Conservation (phyloP, 2,797 vertebrate genomes). For the Chelon labrosus region DNA sequence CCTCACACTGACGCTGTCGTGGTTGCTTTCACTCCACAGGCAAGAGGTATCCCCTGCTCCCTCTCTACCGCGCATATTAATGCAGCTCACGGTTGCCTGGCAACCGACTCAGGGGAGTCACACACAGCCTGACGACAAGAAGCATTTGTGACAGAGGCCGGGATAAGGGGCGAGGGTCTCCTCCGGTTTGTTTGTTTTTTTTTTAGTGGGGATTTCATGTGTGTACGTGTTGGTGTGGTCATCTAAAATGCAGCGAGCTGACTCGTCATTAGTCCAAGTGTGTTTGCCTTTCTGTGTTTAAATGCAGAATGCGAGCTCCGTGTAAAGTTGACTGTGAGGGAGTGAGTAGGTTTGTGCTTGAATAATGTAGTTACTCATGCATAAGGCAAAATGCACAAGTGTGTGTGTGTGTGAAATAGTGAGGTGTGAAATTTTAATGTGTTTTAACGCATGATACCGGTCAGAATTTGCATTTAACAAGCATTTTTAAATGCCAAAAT, state of each 20-base stretch:
- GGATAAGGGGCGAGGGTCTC: slow-evolving; percentile 73
- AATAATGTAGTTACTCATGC: slow-evolving; percentile 4
- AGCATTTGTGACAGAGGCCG: slow-evolving; percentile 80
- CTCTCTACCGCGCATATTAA: slow-evolving; percentile 88
- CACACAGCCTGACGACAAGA: slow-evolving; percentile 76
- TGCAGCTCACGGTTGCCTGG: slow-evolving; percentile 88
- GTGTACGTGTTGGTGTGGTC: not conserved
- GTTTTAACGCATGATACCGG: not conserved
- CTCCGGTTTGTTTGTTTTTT: slow-evolving; percentile 39
- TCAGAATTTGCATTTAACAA: not conserved
- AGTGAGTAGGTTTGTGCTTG: slow-evolving; percentile 7
- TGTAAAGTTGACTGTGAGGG: slow-evolving; percentile 10
- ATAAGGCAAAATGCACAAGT: slow-evolving; percentile 10
- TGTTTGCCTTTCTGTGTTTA: not conserved
- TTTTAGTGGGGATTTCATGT: slow-evolving; percentile 13
- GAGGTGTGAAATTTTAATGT: slow-evolving; percentile 8
- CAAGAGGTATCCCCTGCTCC: slow-evolving; percentile 85
- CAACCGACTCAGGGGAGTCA: slow-evolving; percentile 90
- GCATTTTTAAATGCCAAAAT: not conserved
- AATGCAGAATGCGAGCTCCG: not conserved
- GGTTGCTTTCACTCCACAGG: slow-evolving; percentile 75
- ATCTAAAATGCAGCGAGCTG: not conserved
- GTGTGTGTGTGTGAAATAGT: not conserved
- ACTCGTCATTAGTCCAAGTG: not conserved
- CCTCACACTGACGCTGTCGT: slow-evolving; percentile 69